Conservation (phyloP, 1,140 invertebrate species). For the Lamellibrachia luymesi region DNA sequence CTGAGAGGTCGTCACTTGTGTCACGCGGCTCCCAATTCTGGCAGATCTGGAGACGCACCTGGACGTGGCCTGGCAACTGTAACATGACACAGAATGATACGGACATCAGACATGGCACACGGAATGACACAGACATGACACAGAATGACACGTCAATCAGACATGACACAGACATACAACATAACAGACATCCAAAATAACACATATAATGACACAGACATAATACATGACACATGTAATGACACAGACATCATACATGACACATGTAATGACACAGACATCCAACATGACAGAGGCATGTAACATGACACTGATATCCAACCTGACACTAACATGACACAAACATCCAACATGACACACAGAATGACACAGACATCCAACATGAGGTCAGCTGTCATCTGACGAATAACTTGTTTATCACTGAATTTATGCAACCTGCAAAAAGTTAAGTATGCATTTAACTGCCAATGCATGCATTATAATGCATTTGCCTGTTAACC, state of each 20-base stretch:
- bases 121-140: constrained; percentile 21
- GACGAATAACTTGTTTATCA: too few relatives aligned
- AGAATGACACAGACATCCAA: neutral
- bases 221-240: neutral
- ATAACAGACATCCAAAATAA: neutral
- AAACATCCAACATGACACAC: neutral
- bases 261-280: neutral
- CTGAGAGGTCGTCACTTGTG: constrained; percentile 50
- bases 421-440: neutral
- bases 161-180: neutral
- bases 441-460: neutral
- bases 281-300: neutral
- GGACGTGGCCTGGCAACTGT: constrained; percentile 85
- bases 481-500: neutral
- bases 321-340: neutral
- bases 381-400: too few relatives aligned
- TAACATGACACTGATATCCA: neutral
- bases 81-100: neutral
- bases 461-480: neutral
- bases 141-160: too few relatives aligned
- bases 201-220: neutral
- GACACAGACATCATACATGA: too few relatives aligned
- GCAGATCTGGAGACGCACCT: constrained; percentile 85
- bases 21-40: constrained; percentile 68
- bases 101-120: constrained; percentile 22